These are phyloP conservation scores for Ranitomeya imitator DNA, from an alignment of 2,113 vertebrate genomes.

Conservation along the genomic window DNA sequence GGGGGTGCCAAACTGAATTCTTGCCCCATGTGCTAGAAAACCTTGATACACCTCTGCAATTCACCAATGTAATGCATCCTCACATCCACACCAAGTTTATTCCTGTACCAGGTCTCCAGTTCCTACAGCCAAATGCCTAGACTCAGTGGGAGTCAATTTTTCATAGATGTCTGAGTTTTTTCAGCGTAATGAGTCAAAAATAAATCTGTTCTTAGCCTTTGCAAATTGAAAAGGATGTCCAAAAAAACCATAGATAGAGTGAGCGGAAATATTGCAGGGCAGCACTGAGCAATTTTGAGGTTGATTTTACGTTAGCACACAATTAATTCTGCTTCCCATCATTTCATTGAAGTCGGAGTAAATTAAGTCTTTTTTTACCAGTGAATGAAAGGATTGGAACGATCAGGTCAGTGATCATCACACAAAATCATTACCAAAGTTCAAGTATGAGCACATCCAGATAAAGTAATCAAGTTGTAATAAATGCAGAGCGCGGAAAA, in stretches of 20 bases:
- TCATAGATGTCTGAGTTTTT: too few relatives aligned
- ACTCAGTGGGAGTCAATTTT: too few relatives aligned
- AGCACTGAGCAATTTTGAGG: neutral
- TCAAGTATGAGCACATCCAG: slow-evolving; percentile 35
- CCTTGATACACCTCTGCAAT: too few relatives aligned
- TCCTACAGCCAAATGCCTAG: too few relatives aligned
- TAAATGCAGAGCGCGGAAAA: slow-evolving; percentile 42
- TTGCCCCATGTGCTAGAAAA: too few relatives aligned
- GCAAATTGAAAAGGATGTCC: too few relatives aligned
- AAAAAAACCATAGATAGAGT: neutral
- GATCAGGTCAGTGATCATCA: slow-evolving; percentile 33
- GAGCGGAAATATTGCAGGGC: neutral
- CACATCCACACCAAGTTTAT: too few relatives aligned
- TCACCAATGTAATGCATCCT: too few relatives aligned
- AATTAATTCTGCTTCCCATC: neutral
- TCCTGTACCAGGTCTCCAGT: too few relatives aligned
- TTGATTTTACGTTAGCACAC: neutral
- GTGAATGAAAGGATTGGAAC: neutral
- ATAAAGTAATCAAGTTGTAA: slow-evolving; percentile 44
- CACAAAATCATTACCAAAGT: slow-evolving; percentile 32
- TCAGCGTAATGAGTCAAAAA: too few relatives aligned
- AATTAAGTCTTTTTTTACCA: slow-evolving; percentile 1
- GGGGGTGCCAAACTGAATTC: too few relatives aligned
- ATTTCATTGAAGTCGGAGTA: neutral
- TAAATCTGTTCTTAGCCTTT: too few relatives aligned